Evolutionary conservation across 2,113 vertebrate genomes (phyloP).

Genomic region (Ochotona princeps): DNA sequence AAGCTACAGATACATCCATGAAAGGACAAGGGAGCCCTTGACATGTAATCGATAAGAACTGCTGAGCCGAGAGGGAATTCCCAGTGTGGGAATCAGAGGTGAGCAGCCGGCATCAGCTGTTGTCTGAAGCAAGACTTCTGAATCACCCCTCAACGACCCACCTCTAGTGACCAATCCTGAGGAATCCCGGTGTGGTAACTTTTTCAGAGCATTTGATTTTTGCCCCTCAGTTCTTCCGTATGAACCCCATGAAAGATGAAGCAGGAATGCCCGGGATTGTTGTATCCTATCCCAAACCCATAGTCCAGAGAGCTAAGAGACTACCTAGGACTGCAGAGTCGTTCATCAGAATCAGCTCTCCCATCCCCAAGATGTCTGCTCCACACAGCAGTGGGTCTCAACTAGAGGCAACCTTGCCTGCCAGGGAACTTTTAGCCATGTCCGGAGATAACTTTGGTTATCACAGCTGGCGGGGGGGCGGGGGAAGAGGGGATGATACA

Average conservation of each 20-base stretch:
- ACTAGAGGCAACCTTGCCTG: background rate
- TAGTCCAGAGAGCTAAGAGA: background rate
- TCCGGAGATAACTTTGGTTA: background rate
- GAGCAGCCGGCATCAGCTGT: background rate
- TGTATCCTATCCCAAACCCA: background rate
- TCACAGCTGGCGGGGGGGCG: background rate
- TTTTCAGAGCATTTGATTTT: background rate
- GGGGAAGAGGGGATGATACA: background rate
- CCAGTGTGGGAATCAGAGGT: background rate
- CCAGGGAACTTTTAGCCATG: background rate
- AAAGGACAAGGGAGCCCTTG: constrained; percentile 31
- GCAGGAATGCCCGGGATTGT: background rate
- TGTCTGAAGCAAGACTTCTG: background rate
- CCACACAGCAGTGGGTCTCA: background rate
- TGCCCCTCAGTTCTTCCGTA: background rate
- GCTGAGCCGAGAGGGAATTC: background rate
- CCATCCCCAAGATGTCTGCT: background rate
- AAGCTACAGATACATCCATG: constrained; percentile 39
- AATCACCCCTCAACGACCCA: background rate
- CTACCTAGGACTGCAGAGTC: background rate
- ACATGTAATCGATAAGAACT: background rate
- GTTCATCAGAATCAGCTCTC: background rate
- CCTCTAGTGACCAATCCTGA: background rate
- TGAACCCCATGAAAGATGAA: background rate
- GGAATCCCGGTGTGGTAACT: constrained; percentile 18